A percentile compares a stretch with the other conserved stretches of the same genome.
These are phyloP conservation scores for Thereva unica DNA, from an alignment of 2,888 invertebrate genomes.

Conservation along the genomic window DNA sequence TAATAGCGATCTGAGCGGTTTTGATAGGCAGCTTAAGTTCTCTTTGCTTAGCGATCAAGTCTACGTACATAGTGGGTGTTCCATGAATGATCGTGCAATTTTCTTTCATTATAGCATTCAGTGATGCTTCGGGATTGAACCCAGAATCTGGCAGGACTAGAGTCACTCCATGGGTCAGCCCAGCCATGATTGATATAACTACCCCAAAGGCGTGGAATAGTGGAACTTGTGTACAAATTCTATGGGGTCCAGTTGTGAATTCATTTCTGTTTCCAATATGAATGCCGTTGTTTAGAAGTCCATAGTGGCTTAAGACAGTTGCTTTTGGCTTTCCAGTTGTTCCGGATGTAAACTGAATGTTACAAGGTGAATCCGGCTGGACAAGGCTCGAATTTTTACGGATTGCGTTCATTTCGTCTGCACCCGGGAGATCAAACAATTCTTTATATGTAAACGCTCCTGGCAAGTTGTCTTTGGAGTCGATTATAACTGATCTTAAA, in stretches of 20 bases:
- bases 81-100: constrained; percentile 75
- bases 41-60: constrained; percentile 65
- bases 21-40: constrained; percentile 59
- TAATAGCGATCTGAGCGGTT: constrained; percentile 63
- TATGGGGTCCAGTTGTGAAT: constrained; percentile 55
- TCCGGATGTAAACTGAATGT: constrained; percentile 84
- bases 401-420: constrained; percentile 41
- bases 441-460: constrained; percentile 59
- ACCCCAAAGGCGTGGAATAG: constrained; percentile 84
- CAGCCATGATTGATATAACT: constrained; percentile 64
- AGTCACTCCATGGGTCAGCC: constrained; percentile 65
- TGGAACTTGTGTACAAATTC: constrained; percentile 69
- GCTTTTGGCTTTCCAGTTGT: constrained; percentile 81
- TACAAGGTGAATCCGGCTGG: constrained; percentile 61
- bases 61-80: constrained; percentile 86
- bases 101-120: constrained; percentile 69
- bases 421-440: constrained; percentile 50
- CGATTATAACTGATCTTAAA: constrained; percentile 64
- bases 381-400: too few species aligned
- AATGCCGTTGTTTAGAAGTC: constrained; percentile 75
- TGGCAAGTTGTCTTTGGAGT: constrained; percentile 59
- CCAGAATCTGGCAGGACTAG: constrained; percentile 64
- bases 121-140: constrained; percentile 66
- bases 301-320: constrained; percentile 70
- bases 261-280: constrained; percentile 63